Evolutionary conservation across 2,113 vertebrate genomes (phyloP), one percentile per base, ranked within the genome.

Genomic region (Trogon surrucura): DNA sequence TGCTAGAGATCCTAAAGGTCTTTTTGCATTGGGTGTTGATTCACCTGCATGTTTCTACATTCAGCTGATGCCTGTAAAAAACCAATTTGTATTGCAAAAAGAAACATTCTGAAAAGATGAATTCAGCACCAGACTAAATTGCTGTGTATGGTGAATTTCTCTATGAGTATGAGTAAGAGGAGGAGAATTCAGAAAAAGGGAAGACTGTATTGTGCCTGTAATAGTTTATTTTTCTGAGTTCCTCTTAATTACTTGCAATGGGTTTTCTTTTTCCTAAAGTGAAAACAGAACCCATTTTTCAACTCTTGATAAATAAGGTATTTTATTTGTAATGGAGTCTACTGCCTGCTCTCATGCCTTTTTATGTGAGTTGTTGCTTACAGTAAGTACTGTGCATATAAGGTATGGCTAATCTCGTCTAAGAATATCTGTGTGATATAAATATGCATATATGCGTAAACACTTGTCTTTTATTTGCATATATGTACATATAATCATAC

Each of bases 221-320:
- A 48, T 27, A 50, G 26, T 72, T 94, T 73, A 45, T 13, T 79
- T 85, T 95, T 82, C 87, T 77, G 71, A 91, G 41, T 58, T 94
- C 36, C 41, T 80, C 45, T 11, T 2, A 1, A 3, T 50, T 57
- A 81, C 60, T 20, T 58, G 16, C n/a, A 54, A 86, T 89, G 75
- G 56, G 54, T 72, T 72, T 89, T 93, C 62, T 93, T 72, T 95
- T 94, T 89, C 51, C 78, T 88, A n/a, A 94, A 94, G 50, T 77
- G 58, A 91, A 92, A 95, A 89, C 29, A 83, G 78, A 96, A 77
- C 70, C 41, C 48, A 56, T 71, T 75, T 83, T 91, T 84, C 21
- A 78, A 10, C 20, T 87, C 36, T 27, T 94, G 70, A 61, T 44
- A 82, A 83, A 38, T 72, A 65, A 86, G 21, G 23, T 85, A 23